Evolutionary conservation across 2,113 vertebrate genomes (phyloP), one percentile per base, ranked within the genome.

Genomic region (Odocoileus virginianus): DNA sequence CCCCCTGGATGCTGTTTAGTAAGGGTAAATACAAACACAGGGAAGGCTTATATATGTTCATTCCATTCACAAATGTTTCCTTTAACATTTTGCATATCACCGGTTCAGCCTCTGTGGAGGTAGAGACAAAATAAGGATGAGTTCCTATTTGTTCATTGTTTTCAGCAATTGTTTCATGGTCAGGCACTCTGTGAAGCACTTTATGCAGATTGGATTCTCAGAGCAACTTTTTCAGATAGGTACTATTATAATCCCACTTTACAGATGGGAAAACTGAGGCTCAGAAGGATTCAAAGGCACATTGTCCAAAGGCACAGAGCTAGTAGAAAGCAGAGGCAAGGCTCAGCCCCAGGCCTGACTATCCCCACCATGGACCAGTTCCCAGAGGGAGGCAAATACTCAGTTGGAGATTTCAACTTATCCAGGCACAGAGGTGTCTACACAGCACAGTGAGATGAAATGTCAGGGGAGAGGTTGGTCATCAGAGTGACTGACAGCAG

Each of bases 401-500:
- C 19, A 60, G 30, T 0, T 83, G 47, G 79, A 83, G 55, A 67
- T 28, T 47, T 33, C 47, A n/a, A 13, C 15, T 86, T 43, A 60
- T 15, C 28, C 47, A 36, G 13, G 45, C 47, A 33, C 23, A 74
- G 21, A 33, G 33, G 4, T 5, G 15, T 27, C 40, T 2, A 17
- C 27, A 81, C 21, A 40, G 33, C 5, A 19, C 21, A 3, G 64
- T 3, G 21, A 87, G 76, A 14, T 21, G 25, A 12, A 67, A 74
- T 4, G 23, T 23, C 36, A 21, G 57, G 11, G 64, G 50, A 91
- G 43, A 74, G 15, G 21, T 2, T 23, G 74, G 40, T 25, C 3
- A 43, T 50, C 16, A 67, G 23, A 33, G 76, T 13, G 13, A 16
- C 0, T 13, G 13, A 16, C 0, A 33, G 61, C 27, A 6, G 25